Conservation (phyloP, 2,888 invertebrate genomes). For the Volucella zonaria region DNA sequence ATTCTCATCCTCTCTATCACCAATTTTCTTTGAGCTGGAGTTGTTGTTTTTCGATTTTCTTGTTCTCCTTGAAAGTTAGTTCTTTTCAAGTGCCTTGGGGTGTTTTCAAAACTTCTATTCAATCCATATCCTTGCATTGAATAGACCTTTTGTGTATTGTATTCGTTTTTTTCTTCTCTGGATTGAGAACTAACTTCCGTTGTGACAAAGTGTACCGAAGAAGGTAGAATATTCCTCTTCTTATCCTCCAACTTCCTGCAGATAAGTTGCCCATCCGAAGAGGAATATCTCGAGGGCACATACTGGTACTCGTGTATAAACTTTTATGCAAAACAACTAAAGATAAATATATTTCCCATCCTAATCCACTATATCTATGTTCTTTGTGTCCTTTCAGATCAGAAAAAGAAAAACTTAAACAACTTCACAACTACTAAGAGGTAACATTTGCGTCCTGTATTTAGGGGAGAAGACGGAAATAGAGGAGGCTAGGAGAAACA, state of each 20-base stretch:
- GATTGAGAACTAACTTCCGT: constrained; percentile 11
- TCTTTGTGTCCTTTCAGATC: constrained; percentile 52
- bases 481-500: constrained; percentile 4
- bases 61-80: constrained; percentile 1
- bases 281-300: constrained; percentile 13
- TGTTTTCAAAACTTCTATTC: constrained; percentile 1
- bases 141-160: constrained; percentile 14
- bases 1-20: background rate
- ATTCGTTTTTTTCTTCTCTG: constrained; percentile 4
- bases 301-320: background rate
- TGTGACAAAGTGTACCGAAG: constrained; percentile 1
- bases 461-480: constrained; percentile 14
- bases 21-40: too few species aligned
- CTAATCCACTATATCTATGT: constrained; percentile 26
- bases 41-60: too few species aligned
- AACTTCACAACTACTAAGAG: constrained; percentile 43
- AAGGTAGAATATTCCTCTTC: background rate
- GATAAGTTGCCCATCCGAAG: background rate
- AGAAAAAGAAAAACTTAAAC: constrained; percentile 19
- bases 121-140: background rate
- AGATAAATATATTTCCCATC: constrained; percentile 9
- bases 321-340: constrained; percentile 3
- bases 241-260: background rate
- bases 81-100: background rate
- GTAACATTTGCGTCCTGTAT: constrained; percentile 67